Evolutionary conservation across 2,888 invertebrate species (phyloP), one percentile per base, ranked within the genome.

Genomic region (Hydraecia micacea): DNA sequence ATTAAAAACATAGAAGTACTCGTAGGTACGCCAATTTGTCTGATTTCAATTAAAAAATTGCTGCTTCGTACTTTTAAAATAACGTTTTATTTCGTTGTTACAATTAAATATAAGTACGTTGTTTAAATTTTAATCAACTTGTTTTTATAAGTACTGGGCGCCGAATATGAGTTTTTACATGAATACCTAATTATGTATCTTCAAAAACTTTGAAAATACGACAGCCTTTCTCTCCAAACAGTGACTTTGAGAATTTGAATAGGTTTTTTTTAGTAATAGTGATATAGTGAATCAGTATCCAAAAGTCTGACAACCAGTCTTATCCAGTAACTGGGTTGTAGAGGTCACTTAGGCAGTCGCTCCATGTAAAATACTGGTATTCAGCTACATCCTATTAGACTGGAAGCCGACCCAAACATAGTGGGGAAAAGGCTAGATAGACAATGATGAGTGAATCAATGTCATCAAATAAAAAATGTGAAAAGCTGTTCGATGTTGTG

Each of bases 1-100:
- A 68, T 83, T 83, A 67, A 71, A 82, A 80, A 68, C 28, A 49
- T 67, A 73, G 67, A 65, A 73, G 63, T n/a, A n/a, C n/a, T n/a
- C n/a, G n/a, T 68, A 42, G 36, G 6, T 8, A 55, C 60, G 65
- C 70, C 77, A 73, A 74, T 76, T 83, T 67, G 58, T 52, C 67
- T 36, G 73, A 52, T 80, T 73, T 65, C 15, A 84, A 80, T 83
- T 74, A 60, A 76, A 42, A 74, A 13, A 1, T 18, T 63, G 67
- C 6, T 69, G 73, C 70, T 73, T 55, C 66, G 39, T 73, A 62
- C 4, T 15, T 70, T 39, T 63, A 36, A 63, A 79, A 78, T 82
- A 71, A 58, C 28, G 46, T 58, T 77, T 65, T 28, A 72, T 81
- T 66, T 68, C 18, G 6, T 21, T 36, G 36, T 32, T 55, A 28